phyloP scores from a whole-genome alignment of 1,140 invertebrate genomes.

The Trichonephila clavata region DNA sequence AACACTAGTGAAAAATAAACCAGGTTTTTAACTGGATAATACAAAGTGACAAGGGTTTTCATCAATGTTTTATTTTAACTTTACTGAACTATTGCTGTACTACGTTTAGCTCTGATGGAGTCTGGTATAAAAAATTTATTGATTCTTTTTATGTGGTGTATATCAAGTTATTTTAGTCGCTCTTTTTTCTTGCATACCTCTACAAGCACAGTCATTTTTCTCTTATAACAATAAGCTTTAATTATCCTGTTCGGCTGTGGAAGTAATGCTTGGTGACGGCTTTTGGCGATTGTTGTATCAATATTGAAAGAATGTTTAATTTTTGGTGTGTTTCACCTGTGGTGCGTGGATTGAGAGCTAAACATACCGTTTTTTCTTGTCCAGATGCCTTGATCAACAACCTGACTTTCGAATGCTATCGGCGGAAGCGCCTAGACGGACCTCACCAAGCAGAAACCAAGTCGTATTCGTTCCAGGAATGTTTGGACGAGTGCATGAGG shows the following conservation, averaged over 20 bases:
- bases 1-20: no score
- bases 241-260: not conserved
- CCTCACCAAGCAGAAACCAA: conserved; percentile 95
- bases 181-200: no score
- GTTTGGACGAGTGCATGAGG: conserved; percentile 92
- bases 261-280: not conserved
- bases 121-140: no score
- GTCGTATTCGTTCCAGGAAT: conserved; percentile 91
- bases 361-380: conserved; percentile 56
- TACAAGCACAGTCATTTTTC: no score
- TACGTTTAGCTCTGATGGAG: no score
- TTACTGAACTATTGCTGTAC: no score
- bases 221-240: not conserved
- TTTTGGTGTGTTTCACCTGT: not conserved
- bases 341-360: not conserved
- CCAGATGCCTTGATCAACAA: conserved; percentile 77
- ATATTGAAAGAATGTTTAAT: not conserved
- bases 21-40: no score
- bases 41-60: no score
- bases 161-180: no score
- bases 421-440: conserved; percentile 90
- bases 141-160: no score
- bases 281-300: not conserved
- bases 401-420: conserved; percentile 92
- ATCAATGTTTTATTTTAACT: no score